Evolutionary conservation across 2,113 vertebrate species (phyloP).

Genomic region (Trinectes maculatus): DNA sequence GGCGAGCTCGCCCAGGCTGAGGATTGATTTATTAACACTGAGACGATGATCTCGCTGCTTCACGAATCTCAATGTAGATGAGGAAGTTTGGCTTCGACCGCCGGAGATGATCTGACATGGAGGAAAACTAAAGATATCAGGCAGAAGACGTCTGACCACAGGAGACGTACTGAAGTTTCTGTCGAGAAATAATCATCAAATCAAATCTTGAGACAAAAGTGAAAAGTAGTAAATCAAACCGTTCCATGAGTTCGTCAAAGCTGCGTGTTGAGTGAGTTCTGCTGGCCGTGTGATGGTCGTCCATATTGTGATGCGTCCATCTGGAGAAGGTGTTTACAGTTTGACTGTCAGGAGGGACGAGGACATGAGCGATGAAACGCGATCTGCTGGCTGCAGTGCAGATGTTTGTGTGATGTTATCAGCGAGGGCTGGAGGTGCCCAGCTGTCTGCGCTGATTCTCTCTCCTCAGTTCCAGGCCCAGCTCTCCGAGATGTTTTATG

Average conservation of each 20-base stretch:
- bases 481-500: slow-evolving; percentile 68
- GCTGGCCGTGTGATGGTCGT: background rate
- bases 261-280: background rate
- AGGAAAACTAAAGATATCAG: no score
- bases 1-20: slow-evolving; percentile 46
- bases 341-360: slow-evolving; percentile 45
- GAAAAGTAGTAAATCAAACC: no score
- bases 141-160: no score
- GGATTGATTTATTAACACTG: slow-evolving; percentile 77
- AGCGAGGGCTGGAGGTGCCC: slow-evolving; percentile 64
- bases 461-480: no score
- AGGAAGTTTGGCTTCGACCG: no score
- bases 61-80: slow-evolving; percentile 63
- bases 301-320: slow-evolving; percentile 51
- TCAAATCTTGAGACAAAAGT: no score
- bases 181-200: no score
- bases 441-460: slow-evolving; percentile 67
- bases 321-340: slow-evolving; percentile 64
- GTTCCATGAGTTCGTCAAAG: background rate
- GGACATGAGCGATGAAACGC: slow-evolving; percentile 66
- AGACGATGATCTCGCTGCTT: slow-evolving; percentile 47
- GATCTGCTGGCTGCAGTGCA: slow-evolving; percentile 47
- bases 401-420: slow-evolving; percentile 66
- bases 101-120: no score
- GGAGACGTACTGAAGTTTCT: no score